These are phyloP conservation scores for Anorthoa munda DNA, from an alignment of 2,888 invertebrate genomes.

Conservation along the genomic window DNA sequence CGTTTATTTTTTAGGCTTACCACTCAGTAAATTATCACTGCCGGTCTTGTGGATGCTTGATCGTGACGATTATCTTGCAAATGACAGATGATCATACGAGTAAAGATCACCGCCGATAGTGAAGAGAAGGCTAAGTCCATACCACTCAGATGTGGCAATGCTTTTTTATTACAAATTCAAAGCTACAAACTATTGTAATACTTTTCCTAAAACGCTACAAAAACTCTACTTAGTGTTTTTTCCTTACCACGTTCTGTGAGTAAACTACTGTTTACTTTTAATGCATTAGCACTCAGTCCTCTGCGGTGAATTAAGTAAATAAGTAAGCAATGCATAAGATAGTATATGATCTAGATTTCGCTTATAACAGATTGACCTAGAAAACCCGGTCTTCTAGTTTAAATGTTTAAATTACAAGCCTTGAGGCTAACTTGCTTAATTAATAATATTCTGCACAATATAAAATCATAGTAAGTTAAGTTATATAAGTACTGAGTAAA, in stretches of 20 bases:
- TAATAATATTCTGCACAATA: constrained; percentile 24
- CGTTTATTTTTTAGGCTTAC: no score
- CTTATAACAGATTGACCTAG: constrained; percentile 28
- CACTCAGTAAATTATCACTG: no score
- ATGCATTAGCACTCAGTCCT: constrained; percentile 35
- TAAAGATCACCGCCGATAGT: no score
- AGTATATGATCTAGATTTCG: constrained; percentile 29
- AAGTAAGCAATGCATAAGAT: constrained; percentile 24
- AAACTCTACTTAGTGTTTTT: neutral
- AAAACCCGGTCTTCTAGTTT: constrained; percentile 31
- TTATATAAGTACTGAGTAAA: constrained; percentile 1
- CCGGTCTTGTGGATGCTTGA: no score
- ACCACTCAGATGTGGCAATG: no score
- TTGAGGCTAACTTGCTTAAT: constrained; percentile 7
- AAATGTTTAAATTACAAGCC: constrained; percentile 12
- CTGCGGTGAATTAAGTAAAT: constrained; percentile 25
- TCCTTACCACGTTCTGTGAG: no score
- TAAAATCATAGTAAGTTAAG: neutral
- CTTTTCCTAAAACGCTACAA: neutral
- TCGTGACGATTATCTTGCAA: no score
- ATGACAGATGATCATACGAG: no score
- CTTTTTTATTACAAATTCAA: neutral
- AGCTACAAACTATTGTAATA: neutral
- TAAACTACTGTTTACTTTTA: neutral
- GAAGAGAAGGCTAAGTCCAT: no score